Evolutionary conservation across 2,888 invertebrate species (phyloP).

Genomic region (Hemithea aestivaria): DNA sequence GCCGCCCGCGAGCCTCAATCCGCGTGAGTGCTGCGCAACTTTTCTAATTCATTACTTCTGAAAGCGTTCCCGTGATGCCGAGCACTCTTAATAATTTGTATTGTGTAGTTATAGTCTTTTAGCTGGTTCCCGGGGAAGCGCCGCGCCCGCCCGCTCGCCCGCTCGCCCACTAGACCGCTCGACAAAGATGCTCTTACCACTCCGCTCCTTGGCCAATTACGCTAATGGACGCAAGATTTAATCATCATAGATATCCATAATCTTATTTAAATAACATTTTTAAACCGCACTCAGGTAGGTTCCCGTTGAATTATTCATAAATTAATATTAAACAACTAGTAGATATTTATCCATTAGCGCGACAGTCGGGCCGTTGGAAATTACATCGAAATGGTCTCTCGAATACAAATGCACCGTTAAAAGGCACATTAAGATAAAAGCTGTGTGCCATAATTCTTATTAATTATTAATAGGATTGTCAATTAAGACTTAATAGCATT

Average conservation of each 20-base stretch:
- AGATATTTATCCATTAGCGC: conserved; percentile 70
- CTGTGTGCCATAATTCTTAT: conserved; percentile 69
- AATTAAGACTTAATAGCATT: conserved; percentile 65
- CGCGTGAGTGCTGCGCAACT: conserved; percentile 78
- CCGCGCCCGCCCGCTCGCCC: conserved; percentile 7
- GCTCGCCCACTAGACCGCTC: background rate
- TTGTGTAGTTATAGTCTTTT: conserved; percentile 69
- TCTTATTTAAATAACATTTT: conserved; percentile 39
- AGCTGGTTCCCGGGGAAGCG: conserved; percentile 24
- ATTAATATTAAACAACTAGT: conserved; percentile 60
- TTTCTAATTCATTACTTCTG: conserved; percentile 80
- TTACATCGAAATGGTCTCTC: conserved; percentile 66
- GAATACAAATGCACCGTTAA: conserved; percentile 69
- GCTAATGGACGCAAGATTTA: conserved; percentile 49
- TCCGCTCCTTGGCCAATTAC: conserved; percentile 35
- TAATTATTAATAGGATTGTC: conserved; percentile 74
- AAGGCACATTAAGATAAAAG: conserved; percentile 75
- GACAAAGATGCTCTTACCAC: background rate
- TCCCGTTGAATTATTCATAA: conserved; percentile 54
- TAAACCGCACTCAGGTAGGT: conserved; percentile 30
- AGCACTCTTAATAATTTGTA: conserved; percentile 79
- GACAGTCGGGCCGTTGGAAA: conserved; percentile 58
- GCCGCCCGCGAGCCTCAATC: conserved; percentile 64
- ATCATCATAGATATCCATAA: conserved; percentile 42
- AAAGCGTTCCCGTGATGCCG: conserved; percentile 78